Percentiles rank a stretch among this genome's conserved stretches.
Conservation (phyloP, 1,140 invertebrate species). For the Samia ricini region DNA sequence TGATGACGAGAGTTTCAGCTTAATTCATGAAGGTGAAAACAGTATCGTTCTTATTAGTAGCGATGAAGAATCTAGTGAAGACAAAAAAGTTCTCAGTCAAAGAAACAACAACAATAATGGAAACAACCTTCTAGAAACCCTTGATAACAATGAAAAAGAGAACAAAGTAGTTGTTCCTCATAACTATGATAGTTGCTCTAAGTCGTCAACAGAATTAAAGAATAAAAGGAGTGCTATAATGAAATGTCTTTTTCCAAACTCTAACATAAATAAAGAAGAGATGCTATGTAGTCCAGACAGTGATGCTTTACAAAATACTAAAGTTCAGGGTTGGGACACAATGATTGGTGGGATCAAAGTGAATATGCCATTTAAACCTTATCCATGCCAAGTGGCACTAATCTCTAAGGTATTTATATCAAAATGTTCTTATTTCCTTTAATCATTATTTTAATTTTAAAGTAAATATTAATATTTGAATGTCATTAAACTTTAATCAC, state of each 20-base stretch:
- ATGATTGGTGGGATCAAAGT: slow-evolving; percentile 53
- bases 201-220: slow-evolving; percentile 1
- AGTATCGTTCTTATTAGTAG: slow-evolving; percentile 21
- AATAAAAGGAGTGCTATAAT: slow-evolving; percentile 29
- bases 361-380: slow-evolving; percentile 53
- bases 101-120: background rate
- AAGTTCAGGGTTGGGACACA: slow-evolving; percentile 12
- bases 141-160: background rate
- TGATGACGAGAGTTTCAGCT: slow-evolving; percentile 46
- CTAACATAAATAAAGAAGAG: background rate
- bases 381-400: slow-evolving; percentile 54
- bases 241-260: slow-evolving; percentile 36
- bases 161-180: background rate
- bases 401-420: slow-evolving; percentile 67
- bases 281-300: background rate
- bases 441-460: too few species aligned
- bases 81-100: slow-evolving; percentile 12
- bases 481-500: too few species aligned
- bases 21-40: slow-evolving; percentile 17
- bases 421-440: too few species aligned
- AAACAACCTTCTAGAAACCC: background rate
- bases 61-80: slow-evolving; percentile 22
- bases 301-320: background rate
- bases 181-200: background rate
- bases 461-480: too few species aligned